Evolutionary conservation across 2,113 vertebrate genomes (phyloP).

Genomic region (Mustelus asterias): DNA sequence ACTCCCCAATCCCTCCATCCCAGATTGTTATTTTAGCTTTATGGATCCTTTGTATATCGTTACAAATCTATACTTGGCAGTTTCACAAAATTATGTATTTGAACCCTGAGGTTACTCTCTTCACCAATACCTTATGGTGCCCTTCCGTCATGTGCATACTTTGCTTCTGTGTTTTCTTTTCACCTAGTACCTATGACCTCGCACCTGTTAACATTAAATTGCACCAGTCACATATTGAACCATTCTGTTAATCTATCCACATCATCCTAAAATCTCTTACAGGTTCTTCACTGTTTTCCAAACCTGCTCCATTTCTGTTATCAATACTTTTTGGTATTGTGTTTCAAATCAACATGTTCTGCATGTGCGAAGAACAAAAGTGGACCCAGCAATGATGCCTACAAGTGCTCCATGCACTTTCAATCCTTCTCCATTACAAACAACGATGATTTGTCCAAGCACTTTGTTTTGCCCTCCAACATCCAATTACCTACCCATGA

Average conservation of each 20-base stretch:
- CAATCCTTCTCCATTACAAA: too few relatives aligned
- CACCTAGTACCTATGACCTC: not conserved
- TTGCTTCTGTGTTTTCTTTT: not conserved
- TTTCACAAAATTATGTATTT: not conserved
- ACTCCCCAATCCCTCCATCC: not conserved
- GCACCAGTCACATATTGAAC: not conserved
- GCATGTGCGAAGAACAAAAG: not conserved
- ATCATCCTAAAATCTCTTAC: not conserved
- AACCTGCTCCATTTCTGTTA: not conserved
- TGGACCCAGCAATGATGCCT: not conserved
- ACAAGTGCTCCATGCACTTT: too few relatives aligned
- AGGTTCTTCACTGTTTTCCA: not conserved
- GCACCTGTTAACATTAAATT: not conserved
- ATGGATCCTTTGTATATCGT: not conserved
- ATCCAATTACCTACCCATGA: not conserved
- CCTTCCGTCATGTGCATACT: not conserved
- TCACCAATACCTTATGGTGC: not conserved
- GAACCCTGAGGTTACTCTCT: too few relatives aligned
- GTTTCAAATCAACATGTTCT: not conserved
- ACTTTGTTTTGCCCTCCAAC: not conserved
- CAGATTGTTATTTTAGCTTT: too few relatives aligned
- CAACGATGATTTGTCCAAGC: too few relatives aligned
- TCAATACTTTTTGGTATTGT: not conserved
- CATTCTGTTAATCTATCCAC: not conserved
- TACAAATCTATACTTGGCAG: not conserved